Evolutionary conservation across 2,113 vertebrate genomes (phyloP).

Genomic region (Peromyscus polionotus): DNA sequence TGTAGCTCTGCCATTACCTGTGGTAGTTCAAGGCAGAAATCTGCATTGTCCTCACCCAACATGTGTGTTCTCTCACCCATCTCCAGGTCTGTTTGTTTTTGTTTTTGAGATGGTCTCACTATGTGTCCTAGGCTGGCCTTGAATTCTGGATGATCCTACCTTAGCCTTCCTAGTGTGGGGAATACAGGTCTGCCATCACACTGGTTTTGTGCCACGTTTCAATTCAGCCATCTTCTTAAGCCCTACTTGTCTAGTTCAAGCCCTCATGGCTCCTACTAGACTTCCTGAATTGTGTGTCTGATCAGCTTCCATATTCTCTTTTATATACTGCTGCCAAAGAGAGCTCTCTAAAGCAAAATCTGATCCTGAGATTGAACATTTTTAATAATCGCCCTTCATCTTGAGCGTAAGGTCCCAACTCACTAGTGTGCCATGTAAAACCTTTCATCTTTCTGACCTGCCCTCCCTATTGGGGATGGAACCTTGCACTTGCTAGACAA

Average conservation of each 20-base stretch:
- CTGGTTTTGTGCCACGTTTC: background rate
- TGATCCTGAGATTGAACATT: slow-evolving; percentile 13
- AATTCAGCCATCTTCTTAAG: background rate
- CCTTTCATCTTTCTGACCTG: background rate
- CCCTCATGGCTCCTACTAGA: background rate
- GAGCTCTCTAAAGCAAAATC: background rate
- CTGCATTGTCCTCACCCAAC: background rate
- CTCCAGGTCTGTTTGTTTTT: background rate
- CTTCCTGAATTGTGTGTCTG: slow-evolving; percentile 19
- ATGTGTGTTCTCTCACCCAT: background rate
- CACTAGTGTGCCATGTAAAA: background rate
- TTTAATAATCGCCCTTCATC: background rate
- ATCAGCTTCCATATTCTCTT: background rate
- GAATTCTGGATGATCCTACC: background rate
- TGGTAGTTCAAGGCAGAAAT: background rate
- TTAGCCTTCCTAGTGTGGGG: background rate
- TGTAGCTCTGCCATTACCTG: background rate
- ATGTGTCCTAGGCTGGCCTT: background rate
- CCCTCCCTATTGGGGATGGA: background rate
- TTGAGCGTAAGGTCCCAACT: background rate
- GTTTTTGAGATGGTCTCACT: background rate
- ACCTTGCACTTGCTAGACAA: background rate
- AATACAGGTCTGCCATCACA: background rate
- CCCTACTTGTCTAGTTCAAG: background rate
- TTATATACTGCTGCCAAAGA: background rate